Base-by-base conservation (phyloP, 2,888 invertebrate species). In the Geotrupes spiniger region DNA sequence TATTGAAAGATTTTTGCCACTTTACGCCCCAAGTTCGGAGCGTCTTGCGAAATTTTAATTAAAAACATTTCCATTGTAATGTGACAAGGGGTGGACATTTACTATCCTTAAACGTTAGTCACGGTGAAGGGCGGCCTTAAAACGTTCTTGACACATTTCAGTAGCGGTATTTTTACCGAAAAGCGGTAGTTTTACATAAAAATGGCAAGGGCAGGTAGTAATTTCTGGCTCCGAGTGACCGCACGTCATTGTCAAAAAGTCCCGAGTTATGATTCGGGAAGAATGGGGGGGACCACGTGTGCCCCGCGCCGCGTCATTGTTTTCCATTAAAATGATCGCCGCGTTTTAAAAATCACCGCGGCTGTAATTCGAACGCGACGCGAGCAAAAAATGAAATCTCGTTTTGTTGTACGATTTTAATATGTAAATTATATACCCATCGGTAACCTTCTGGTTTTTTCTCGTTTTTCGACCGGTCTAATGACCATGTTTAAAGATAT, bases 1-100 rank as follows among this genome's bases (percentile, higher is more conserved):
- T n/a, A n/a, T n/a, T n/a, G n/a, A n/a, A n/a, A n/a, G n/a, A n/a
- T n/a, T n/a, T n/a, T 21, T 21, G 21, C 6, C 21, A 21, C 21
- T 4, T 21, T 21, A 21, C 21, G n/a, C n/a, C n/a, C n/a, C n/a
- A n/a, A 36, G 36, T 10, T 36, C 8, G 15, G 8, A 36, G 12
- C n/a, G n/a, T 14, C 14, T 36, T 36, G 21, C 21, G 14, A 36
- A 16, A 14, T 25, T 40, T 40, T 40, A 40, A 40, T 40, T 40
- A 40, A 27, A 40, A 40, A 27, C 40, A 40, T 25, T 40, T 10
- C 26, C 40, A 40, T 40, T 40, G 40, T 40, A 15, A 40, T 40
- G 40, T 40, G 40, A 40, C 40, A 40, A 26, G 27, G 40, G 40
- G 40, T 40, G 40, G 40, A 40, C 40, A 14, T 25, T 25, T 27